A percentile compares a stretch with the other conserved stretches of the same genome.
These are phyloP conservation scores for Oxygymnocypris stewartii DNA, from an alignment of 2,113 vertebrate genomes.

Conservation along the genomic window DNA sequence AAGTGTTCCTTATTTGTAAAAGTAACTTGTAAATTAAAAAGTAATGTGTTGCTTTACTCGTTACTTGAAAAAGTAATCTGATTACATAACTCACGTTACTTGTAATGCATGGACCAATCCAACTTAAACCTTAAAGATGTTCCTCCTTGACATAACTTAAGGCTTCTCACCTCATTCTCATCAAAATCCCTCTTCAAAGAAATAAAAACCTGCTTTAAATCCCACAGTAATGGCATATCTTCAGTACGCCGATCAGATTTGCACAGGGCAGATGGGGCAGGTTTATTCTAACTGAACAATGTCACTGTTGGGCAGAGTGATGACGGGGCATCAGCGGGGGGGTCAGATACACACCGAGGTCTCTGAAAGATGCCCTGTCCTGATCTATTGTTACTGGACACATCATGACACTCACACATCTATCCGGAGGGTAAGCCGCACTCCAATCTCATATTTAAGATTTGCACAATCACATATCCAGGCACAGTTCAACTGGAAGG, in stretches of 20 bases:
- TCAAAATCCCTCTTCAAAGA: not conserved
- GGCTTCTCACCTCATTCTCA: not conserved
- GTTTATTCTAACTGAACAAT: not conserved
- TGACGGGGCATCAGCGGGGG: not conserved
- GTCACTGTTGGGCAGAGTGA: not conserved
- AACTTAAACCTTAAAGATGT: not conserved
- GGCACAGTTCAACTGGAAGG: not conserved
- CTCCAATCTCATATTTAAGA: not conserved
- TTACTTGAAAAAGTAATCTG: not conserved
- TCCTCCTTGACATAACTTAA: not conserved
- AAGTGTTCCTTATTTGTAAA: too few relatives aligned
- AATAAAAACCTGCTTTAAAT: not conserved
- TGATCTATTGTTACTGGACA: slow-evolving; percentile 12
- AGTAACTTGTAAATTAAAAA: too few relatives aligned
- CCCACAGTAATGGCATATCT: not conserved
- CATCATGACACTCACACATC: not conserved
- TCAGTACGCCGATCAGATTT: slow-evolving; percentile 9
- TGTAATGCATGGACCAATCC: not conserved
- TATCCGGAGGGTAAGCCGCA: not conserved
- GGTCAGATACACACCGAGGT: not conserved
- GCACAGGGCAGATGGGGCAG: slow-evolving; percentile 2
- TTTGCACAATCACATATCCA: not conserved
- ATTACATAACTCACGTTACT: not conserved
- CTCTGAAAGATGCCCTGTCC: slow-evolving; percentile 10
- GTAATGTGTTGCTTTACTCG: not conserved